These are phyloP conservation scores for Petroica traversi DNA, from an alignment of 2,113 vertebrate species.

Conservation along the genomic window DNA sequence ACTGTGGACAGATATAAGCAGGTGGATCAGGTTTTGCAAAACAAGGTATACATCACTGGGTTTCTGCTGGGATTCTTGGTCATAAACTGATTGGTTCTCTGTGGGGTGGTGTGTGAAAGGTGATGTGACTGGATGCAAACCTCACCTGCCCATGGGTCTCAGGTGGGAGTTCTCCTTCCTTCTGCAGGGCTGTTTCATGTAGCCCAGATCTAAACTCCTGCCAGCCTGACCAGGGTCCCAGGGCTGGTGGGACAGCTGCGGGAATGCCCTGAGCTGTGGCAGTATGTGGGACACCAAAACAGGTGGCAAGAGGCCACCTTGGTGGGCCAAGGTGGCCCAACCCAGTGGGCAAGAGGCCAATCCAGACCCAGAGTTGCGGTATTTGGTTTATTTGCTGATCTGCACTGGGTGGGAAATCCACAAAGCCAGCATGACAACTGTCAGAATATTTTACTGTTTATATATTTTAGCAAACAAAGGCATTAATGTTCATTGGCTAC, in stretches of 20 bases:
- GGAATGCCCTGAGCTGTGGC: background rate
- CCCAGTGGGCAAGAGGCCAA: background rate
- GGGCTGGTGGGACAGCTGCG: conserved; percentile 56
- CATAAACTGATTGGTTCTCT: background rate
- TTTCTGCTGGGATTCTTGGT: background rate
- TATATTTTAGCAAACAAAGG: background rate
- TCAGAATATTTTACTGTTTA: background rate
- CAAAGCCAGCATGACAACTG: background rate
- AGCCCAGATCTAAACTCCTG: background rate
- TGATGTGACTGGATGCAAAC: background rate
- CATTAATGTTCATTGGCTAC: background rate
- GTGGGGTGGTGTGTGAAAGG: background rate
- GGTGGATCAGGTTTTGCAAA: background rate
- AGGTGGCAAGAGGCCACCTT: too few relatives aligned
- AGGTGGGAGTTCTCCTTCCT: background rate
- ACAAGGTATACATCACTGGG: background rate
- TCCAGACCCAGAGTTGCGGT: background rate
- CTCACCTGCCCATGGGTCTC: background rate
- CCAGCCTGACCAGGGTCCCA: too few relatives aligned
- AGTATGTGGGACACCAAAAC: too few relatives aligned
- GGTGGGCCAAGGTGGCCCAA: too few relatives aligned
- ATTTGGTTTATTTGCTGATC: background rate
- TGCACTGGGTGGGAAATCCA: background rate
- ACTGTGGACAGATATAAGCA: background rate
- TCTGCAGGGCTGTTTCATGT: background rate